phyloP scores from a whole-genome alignment of 2,888 invertebrate genomes.

The Drosophila falleni region DNA sequence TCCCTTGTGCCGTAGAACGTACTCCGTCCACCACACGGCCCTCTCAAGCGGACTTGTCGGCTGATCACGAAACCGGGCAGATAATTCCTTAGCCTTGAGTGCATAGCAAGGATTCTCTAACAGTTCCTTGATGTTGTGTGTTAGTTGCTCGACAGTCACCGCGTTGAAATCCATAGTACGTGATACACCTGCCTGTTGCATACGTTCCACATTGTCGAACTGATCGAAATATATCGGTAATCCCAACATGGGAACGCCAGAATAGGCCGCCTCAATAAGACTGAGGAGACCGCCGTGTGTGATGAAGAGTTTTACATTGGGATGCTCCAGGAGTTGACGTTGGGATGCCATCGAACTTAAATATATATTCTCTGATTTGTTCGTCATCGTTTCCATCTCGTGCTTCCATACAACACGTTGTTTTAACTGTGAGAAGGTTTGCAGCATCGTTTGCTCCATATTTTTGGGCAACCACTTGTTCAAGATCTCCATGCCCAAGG shows the following conservation, averaged over 20 bases:
- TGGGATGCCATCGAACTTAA: slow-evolving; percentile 83
- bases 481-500: slow-evolving; percentile 69
- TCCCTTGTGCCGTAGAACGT: slow-evolving; percentile 72
- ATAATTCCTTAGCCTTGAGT: slow-evolving; percentile 43
- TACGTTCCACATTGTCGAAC: slow-evolving; percentile 84
- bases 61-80: slow-evolving; percentile 56
- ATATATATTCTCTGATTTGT: slow-evolving; percentile 70
- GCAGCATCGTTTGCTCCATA: slow-evolving; percentile 42
- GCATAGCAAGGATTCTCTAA: slow-evolving; percentile 45
- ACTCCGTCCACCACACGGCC: slow-evolving; percentile 80
- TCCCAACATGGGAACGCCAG: slow-evolving; percentile 85
- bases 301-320: slow-evolving; percentile 85
- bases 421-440: slow-evolving; percentile 56
- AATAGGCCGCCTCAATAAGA: slow-evolving; percentile 84
- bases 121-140: slow-evolving; percentile 42
- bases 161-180: slow-evolving; percentile 68
- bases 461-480: slow-evolving; percentile 53
- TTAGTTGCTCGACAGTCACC: slow-evolving; percentile 41
- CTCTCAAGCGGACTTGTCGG: slow-evolving; percentile 59
- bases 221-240: slow-evolving; percentile 86
- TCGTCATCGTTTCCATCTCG: slow-evolving; percentile 36
- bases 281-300: slow-evolving; percentile 85
- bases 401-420: slow-evolving; percentile 76
- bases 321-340: slow-evolving; percentile 83
- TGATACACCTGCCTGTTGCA: slow-evolving; percentile 52